Conservation (phyloP, 1,140 invertebrate species). For the silkworm (Bombyx mori) region ASM3026992v2 NC_085124.1:2736501-2737000, state of each 20-base stretch:
- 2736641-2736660: neutral
- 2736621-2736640: constrained; percentile 6
- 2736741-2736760: neutral
- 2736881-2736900: neutral
- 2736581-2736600: too few species aligned
- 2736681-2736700: constrained; percentile 19
- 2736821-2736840: neutral
- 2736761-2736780: neutral
- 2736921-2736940: neutral
- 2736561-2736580: too few species aligned
- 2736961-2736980: neutral
- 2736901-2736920: neutral
- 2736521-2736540: too few species aligned
- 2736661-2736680: constrained; percentile 21
- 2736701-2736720: constrained; percentile 17
- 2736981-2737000: neutral
- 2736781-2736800: neutral
- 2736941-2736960: neutral
- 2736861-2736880: too few species aligned
- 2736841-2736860: neutral
- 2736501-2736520: too few species aligned
- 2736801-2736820: neutral
- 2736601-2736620: too few species aligned
- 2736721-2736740: neutral
- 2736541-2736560: too few species aligned